Evolutionary conservation across 2,888 invertebrate species (phyloP), one percentile per base, ranked within the genome.

Genomic region (Villa cingulata): DNA sequence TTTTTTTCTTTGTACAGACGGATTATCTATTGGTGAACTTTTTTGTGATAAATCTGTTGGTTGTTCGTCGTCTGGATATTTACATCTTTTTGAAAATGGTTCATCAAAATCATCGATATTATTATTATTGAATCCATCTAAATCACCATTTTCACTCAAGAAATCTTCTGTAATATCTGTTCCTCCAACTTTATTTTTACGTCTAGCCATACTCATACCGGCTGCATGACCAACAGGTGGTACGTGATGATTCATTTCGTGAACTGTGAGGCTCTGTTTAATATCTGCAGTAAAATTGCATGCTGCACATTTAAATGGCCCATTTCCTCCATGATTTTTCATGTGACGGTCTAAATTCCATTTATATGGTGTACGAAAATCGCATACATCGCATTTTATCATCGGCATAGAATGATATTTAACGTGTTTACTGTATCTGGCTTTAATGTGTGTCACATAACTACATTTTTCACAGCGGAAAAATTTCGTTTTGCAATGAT

Each of bases 261-360:
- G 90, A 51, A 89, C 88, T 16, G 90, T 90, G 62, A 91, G 71
- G 64, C 88, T 89, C 66, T 91, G 90, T 65, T 89, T 86, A 65
- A 90, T 90, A 62, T 90, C 88, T 34, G 90, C 88, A 14, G 87
- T 86, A 66, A 91, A 91, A 68, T 88, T 87, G 67, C 91, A 91
- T 56, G 85, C 81, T 38, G 83, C 80, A 68, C 91, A 91, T 61
- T 82, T 79, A 69, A 86, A 87, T 53, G 81, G 81, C n/a, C 88
- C 89, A 47, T 75, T 80, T 4, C 88, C 88, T 53, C 82, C 85
- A 71, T 92, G 91, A 65, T 90, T 90, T 69, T 87, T 86, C 75
- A 87, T 86, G 66, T 95, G 95, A 9, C 94, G 77, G 65, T 94
- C 94, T 68, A 90, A 74, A 70, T 94, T 94, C 85, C 91, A 91